A percentile compares a stretch with the other conserved stretches of the same genome.
Evolutionary conservation across 37 sponge, comb jelly and placozoan species (phyloP).

Genomic region (Mnemiopsis leidyi): DNA sequence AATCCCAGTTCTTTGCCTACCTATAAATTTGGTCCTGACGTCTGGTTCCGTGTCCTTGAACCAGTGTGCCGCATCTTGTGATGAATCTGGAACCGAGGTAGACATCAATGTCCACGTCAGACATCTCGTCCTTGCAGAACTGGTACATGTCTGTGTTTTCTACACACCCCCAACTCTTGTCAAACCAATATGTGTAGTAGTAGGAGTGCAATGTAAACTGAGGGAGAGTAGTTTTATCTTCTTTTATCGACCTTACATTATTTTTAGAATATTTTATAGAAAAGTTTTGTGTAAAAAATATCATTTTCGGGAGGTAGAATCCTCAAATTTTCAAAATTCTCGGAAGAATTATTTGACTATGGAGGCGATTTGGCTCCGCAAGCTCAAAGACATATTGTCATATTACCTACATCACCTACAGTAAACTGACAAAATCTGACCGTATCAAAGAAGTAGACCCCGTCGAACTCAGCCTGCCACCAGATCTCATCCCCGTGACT

Average conservation of each 20-base stretch:
- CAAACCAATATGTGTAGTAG: not conserved
- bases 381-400: too few relatives aligned
- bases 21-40: not conserved
- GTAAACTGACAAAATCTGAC: not conserved
- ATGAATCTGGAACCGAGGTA: not conserved
- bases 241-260: too few relatives aligned
- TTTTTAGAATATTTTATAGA: not conserved
- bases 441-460: not conserved
- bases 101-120: not conserved
- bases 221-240: not conserved
- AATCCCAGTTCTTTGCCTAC: not conserved
- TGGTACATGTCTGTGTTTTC: not conserved
- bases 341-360: too few relatives aligned
- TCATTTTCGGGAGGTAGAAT: too few relatives aligned
- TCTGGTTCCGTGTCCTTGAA: not conserved
- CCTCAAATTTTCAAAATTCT: too few relatives aligned
- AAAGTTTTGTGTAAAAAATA: not conserved
- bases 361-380: too few relatives aligned
- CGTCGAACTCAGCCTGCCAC: not conserved
- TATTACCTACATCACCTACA: too few relatives aligned
- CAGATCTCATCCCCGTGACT: not conserved
- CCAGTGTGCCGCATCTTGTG: not conserved
- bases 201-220: not conserved
- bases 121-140: not conserved
- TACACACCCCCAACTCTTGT: conserved; percentile 29